Base-by-base conservation (phyloP, 2,797 vertebrate species). In the Philypnodon macrostomus region DNA sequence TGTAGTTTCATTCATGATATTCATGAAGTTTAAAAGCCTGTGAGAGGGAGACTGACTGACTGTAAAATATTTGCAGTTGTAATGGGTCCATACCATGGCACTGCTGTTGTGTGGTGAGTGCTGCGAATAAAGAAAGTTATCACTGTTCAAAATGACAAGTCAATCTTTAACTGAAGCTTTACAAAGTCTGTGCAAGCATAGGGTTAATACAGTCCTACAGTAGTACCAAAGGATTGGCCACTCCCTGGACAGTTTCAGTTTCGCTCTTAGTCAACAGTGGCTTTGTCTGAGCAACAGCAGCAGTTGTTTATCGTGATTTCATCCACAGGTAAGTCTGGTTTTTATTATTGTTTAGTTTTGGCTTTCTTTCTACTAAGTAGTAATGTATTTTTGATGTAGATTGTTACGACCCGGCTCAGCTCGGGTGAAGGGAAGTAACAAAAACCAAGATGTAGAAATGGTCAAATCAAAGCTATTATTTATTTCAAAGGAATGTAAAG, bases 1-100 rank as follows among this genome's bases (percentile, higher is more conserved):
- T 79, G 69, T 78, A 47, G 48, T 75, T n/a, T 71, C 74, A 70
- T 80, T 84, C 80, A 81, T 81, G 79, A 84, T 74, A 85, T 86
- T 84, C 78, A 84, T 82, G 76, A 83, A 63, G 45, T 64, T n/a
- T n/a, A n/a, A n/a, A 63, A 53, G 21, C 46, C n/a, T 55, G 56
- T 45, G 40, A 51, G 35, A 45, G 9, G 9, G 11, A 27, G 39
- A 5, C 9, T n/a, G 49, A 30, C 1, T 40, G 24, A 57, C 36
- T 21, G 5, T 59, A 42, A 16, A 18, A 35, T 46, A 29, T 54
- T 65, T 75, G 36, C 61, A 54, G 55, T 66, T 70, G 56, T 55
- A 53, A 53, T 53, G n/a, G n/a, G n/a, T 74, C 31, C 18, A 38
- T 24, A 39, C 49, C 47, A 34, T 47, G 47, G 53, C 38, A 47